Base-by-base conservation (phyloP, 2,113 vertebrate genomes). In the Poeciliopsis turrubarensis region DNA sequence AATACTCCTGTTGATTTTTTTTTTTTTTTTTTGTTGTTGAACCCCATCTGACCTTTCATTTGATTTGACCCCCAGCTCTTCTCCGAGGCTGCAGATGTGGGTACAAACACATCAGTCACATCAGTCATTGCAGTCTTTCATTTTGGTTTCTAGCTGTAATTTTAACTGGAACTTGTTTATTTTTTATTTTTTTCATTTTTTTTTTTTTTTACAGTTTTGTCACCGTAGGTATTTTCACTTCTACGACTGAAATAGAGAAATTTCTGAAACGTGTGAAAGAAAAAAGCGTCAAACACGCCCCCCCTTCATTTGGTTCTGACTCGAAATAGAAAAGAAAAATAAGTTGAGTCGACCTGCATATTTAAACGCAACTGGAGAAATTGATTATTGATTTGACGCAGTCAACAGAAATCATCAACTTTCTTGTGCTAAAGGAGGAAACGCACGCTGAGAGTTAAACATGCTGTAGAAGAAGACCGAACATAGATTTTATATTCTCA, bases 51-150 rank as follows among this genome's bases (percentile, higher is more conserved):
- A 37, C 25, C 32, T 65, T 81, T 73, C 27, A 66, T 63, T 83
- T 71, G 57, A 66, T 74, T 70, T 29, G 57, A 65, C 37, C 31
- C 71, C 31, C 64, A 73, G 32, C 51, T 41, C 62, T 44, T n/a
- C 47, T 65, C 7, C 25, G 7, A 34, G 51, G 70, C 32, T 29
- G 65, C 68, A 67, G 27, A 41, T 51, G 13, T 44, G 65, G n/a
- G 51, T 30, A 68, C 11, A 65, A 10, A 10, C 25, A 26, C 44
- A 37, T 63, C 26, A 73, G 65, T 71, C 17, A 6, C 27, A 10
- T 34, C 34, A 37, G 34, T 37, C 34, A 37, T 0, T 66, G 37
- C 61, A 68, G 6, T 34, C 57, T 70, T 47, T 39, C 25, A 1
- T 11, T 3, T 63, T 37, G 10, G 14, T 51, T 57, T 72, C 57